These are phyloP conservation scores for Pedionomus torquatus DNA, from an alignment of 2,113 vertebrate species.

Conservation along the genomic window DNA sequence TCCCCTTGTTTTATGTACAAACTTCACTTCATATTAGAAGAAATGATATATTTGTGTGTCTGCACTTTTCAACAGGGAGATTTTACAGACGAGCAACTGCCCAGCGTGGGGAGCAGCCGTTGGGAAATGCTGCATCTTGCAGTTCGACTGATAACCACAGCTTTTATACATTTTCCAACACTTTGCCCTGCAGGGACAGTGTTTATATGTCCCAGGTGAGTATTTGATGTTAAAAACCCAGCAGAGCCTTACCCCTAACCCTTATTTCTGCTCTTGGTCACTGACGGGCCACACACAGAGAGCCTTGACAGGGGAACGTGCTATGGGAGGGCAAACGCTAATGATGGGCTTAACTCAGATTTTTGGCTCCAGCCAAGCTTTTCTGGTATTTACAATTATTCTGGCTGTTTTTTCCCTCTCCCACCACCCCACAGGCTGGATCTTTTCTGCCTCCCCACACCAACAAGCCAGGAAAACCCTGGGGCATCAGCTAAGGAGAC, in stretches of 20 bases:
- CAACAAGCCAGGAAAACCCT: neutral
- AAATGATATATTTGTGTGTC: neutral
- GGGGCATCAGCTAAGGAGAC: neutral
- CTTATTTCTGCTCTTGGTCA: neutral
- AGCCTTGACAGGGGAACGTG: accelerated
- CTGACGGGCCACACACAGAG: accelerated
- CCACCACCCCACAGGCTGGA: neutral
- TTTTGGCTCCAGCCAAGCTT: neutral
- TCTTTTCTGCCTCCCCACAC: accelerated
- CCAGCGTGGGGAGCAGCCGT: neutral
- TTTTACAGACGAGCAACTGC: accelerated
- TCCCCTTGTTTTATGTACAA: neutral
- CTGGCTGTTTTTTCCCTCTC: neutral
- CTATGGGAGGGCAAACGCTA: neutral
- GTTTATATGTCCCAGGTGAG: neutral
- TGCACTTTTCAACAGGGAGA: neutral
- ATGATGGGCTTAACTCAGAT: neutral
- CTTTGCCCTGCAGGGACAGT: neutral
- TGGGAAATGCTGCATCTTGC: accelerated
- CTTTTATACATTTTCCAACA: neutral
- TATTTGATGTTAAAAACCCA: neutral
- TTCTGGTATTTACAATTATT: neutral
- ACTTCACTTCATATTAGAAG: neutral
- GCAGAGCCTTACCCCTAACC: neutral
- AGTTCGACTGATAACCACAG: neutral